These are phyloP conservation scores for Montipora capricornis DNA, from an alignment of 64 coral and sea anemone genomes.

Conservation along the genomic window DNA sequence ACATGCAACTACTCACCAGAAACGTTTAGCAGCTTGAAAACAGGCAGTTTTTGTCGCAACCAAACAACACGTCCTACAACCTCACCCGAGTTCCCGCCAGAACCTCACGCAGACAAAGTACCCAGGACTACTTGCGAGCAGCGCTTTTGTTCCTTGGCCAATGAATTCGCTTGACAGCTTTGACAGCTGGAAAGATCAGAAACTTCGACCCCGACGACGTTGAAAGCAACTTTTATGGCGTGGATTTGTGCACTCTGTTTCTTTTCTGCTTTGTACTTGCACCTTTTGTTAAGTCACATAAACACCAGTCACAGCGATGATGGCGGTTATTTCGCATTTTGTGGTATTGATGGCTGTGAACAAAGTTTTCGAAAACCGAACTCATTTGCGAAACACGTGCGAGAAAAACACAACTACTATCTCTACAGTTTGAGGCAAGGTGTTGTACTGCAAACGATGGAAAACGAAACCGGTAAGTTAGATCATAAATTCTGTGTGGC, in stretches of 20 bases:
- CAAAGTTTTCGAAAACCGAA: neutral
- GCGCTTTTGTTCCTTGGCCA: no score
- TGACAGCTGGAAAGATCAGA: no score
- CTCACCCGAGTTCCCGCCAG: no score
- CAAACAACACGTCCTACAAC: no score
- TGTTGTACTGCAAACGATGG: neutral
- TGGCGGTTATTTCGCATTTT: neutral
- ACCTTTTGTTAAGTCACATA: constrained; percentile 11
- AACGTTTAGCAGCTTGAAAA: no score
- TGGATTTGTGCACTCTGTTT: neutral
- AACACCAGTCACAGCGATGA: constrained; percentile 31
- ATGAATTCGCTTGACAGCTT: no score
- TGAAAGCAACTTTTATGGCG: neutral
- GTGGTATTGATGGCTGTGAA: neutral
- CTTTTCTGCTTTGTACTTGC: constrained; percentile 12
- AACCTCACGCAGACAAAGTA: no score
- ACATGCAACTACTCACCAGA: no score
- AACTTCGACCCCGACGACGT: neutral
- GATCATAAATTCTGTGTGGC: neutral
- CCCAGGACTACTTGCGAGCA: no score
- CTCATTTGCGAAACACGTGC: neutral
- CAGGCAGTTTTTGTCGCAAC: no score
- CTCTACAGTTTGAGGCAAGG: neutral
- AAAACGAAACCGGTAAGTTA: neutral
- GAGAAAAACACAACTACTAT: neutral